Conservation (phyloP, 2,113 vertebrate species). For the Symphodus melops region DNA sequence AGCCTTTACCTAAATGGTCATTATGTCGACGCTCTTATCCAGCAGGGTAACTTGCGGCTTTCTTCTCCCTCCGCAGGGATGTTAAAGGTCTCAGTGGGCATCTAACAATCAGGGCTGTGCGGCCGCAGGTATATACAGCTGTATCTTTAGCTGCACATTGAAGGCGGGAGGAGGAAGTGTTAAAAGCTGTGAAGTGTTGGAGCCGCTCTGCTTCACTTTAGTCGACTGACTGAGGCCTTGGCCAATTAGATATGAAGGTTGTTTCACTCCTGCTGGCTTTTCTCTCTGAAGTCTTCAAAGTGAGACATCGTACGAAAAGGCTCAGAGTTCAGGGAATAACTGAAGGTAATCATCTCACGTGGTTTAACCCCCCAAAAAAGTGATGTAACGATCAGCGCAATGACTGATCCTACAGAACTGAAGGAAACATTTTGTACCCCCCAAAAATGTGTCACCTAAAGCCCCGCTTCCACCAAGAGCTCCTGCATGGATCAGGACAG, state of each 20-base stretch:
- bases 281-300: background rate
- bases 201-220: background rate
- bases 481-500: no score
- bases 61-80: background rate
- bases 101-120: background rate
- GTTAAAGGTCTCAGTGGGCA: background rate
- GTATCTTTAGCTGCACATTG: background rate
- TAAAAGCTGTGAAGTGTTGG: background rate
- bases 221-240: background rate
- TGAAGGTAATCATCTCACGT: no score
- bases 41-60: background rate
- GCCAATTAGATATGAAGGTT: background rate
- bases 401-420: no score
- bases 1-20: background rate
- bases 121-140: background rate
- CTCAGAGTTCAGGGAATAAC: no score
- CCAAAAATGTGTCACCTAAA: no score
- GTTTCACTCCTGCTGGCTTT: background rate
- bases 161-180: background rate
- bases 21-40: background rate
- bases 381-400: no score
- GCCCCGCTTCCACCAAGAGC: no score
- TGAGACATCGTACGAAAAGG: no score
- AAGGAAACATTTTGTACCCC: no score
- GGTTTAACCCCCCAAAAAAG: no score